Conservation (phyloP, 2,888 invertebrate genomes). For the Elgonia sp. region DNA sequence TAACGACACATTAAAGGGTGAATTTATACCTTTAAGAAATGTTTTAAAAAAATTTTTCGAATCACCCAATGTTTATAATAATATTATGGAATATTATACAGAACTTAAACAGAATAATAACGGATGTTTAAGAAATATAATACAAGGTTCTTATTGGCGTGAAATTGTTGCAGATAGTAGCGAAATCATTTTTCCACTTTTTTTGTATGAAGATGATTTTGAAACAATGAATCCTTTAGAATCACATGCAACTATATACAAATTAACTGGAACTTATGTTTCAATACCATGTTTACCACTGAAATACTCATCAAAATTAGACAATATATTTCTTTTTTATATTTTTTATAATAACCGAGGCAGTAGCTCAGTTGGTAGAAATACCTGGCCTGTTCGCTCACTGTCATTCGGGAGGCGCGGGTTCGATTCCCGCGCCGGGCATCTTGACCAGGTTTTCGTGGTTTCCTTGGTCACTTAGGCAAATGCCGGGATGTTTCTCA, state of each 20-base stretch:
- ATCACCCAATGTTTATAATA: background rate
- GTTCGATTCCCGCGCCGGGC: no score
- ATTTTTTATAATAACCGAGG: no score
- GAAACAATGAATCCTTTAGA: conserved; percentile 39
- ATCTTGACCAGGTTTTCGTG: no score
- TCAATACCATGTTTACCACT: conserved; percentile 44
- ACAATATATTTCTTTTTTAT: conserved; percentile 41
- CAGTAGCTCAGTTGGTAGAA: no score
- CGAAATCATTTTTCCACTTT: background rate
- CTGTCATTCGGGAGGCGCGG: no score
- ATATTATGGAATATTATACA: background rate
- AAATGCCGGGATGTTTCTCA: no score
- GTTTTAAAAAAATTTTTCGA: background rate
- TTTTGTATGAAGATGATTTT: conserved; percentile 16
- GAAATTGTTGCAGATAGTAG: background rate
- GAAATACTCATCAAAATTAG: conserved; percentile 35
- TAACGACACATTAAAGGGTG: background rate
- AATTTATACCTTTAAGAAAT: background rate
- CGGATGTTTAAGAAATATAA: background rate
- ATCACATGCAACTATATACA: conserved; percentile 37
- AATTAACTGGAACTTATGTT: conserved; percentile 32
- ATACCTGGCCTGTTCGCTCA: no score
- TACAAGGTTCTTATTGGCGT: background rate
- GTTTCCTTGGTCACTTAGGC: no score
- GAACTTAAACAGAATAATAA: background rate